A percentile compares a stretch with the other conserved stretches of the same genome.
Evolutionary conservation across 1,140 invertebrate genomes (phyloP).

Genomic region (Pseudoatta argentina): DNA sequence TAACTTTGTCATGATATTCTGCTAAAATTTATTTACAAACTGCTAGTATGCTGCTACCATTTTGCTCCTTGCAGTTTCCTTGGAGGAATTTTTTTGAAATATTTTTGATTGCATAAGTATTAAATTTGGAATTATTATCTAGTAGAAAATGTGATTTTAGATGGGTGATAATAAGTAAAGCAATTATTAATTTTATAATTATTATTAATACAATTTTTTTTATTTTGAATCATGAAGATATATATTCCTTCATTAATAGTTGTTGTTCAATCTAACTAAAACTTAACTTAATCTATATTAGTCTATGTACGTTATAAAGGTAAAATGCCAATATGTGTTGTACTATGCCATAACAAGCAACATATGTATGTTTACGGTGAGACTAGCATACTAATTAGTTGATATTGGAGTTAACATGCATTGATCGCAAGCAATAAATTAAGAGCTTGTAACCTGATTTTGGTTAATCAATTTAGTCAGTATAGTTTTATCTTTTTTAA

Average conservation of each 20-base stretch:
- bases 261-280: background rate
- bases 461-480: background rate
- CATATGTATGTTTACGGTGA: background rate
- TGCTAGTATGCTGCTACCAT: background rate
- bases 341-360: background rate
- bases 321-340: background rate
- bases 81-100: background rate
- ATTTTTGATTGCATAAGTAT: background rate
- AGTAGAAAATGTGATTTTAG: background rate
- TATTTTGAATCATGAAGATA: background rate
- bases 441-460: background rate
- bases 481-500: background rate
- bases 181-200: background rate
- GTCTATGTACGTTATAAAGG: background rate
- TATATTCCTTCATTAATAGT: background rate
- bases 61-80: background rate
- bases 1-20: background rate
- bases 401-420: background rate
- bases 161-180: background rate
- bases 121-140: background rate
- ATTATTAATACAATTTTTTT: background rate
- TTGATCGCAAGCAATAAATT: background rate
- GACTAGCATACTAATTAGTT: background rate
- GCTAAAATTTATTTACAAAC: background rate
- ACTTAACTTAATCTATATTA: background rate